These are phyloP conservation scores for Ctena decussata DNA, from an alignment of 2,888 invertebrate species.

Conservation along the genomic window DNA sequence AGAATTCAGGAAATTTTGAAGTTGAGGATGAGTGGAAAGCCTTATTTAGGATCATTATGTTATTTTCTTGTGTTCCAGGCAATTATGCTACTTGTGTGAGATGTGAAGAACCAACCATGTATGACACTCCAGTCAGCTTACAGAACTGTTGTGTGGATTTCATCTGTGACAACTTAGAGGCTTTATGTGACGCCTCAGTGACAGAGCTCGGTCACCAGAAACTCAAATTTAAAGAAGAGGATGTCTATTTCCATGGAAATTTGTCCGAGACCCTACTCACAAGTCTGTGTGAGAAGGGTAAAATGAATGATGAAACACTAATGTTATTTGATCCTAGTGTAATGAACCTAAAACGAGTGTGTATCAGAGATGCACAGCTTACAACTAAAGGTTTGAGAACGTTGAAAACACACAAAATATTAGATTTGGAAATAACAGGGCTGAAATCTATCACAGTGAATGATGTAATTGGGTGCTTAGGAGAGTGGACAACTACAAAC, in stretches of 20 bases:
- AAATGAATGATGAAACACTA: conserved; percentile 89
- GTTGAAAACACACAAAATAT: conserved; percentile 90
- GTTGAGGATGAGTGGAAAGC: no score
- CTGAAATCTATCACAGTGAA: conserved; percentile 89
- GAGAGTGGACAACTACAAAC: conserved; percentile 90
- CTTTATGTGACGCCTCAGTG: conserved; percentile 87
- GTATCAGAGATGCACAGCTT: conserved; percentile 89
- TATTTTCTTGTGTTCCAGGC: neutral
- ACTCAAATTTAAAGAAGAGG: conserved; percentile 80
- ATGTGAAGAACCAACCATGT: conserved; percentile 87
- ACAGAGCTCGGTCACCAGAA: conserved; percentile 62
- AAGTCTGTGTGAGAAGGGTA: conserved; percentile 89
- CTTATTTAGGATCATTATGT: no score
- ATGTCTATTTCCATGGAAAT: conserved; percentile 82
- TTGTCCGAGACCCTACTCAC: conserved; percentile 86
- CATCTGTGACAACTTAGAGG: conserved; percentile 90
- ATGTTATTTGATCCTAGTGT: conserved; percentile 89
- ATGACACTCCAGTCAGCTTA: conserved; percentile 90
- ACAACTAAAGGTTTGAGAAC: conserved; percentile 89
- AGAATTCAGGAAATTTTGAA: no score
- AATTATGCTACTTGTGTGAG: neutral
- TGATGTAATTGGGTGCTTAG: conserved; percentile 90
- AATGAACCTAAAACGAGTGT: conserved; percentile 89
- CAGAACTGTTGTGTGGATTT: conserved; percentile 90
- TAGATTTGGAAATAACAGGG: conserved; percentile 89